Base-by-base conservation (phyloP, 2,113 vertebrate species). In the Hypanus sabinus region DNA sequence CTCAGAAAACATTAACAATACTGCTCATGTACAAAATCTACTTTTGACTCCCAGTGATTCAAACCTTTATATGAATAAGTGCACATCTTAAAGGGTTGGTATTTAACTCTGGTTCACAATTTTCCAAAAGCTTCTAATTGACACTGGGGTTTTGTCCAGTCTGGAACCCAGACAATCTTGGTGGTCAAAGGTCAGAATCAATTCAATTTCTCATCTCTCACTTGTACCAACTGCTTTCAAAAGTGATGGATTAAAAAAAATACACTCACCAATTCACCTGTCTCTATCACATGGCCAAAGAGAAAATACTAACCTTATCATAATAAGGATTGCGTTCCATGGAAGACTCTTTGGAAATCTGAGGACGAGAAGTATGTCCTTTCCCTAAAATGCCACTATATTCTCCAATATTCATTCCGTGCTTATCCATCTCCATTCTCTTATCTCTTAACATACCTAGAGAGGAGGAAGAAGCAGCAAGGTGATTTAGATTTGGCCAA, bases 241-340 rank as follows among this genome's bases (percentile, higher is more conserved):
- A 75, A 75, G 33, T 30, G 55, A 14, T 70, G 55, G 18, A 22
- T 46, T n/a, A 57, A 46, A 94, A 75, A 16, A 46, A 46, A 46
- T 46, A 46, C 46, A 81, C 27, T 12, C 83, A 90, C 16, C 76
- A 79, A 73, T 93, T 71, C 93, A 65, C 27, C 94, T 27, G 10
- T 93, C 38, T 27, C 85, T 65, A 30, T 20, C 22, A 83, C 38
- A 94, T 11, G n/a, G 30, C 9, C 77, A 94, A 5, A 46, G 57
- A 76, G 14, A 18, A 36, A 76, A 76, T 68, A 94, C 96, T 94
- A 70, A 98, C 98, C 98, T 98, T 98, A 96, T 99, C 99, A 94
- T 98, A 99, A 94, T 98, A 99, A 97, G 98, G 96, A 96, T 95
- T 95, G 95, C 98, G 98, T 94, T 99, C 99, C 96, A 98, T 97